Percentiles rank a stretch among this genome's conserved stretches.
These are phyloP conservation scores for Agelaius phoeniceus DNA, from an alignment of 2,113 vertebrate genomes.

Conservation along the genomic window DNA sequence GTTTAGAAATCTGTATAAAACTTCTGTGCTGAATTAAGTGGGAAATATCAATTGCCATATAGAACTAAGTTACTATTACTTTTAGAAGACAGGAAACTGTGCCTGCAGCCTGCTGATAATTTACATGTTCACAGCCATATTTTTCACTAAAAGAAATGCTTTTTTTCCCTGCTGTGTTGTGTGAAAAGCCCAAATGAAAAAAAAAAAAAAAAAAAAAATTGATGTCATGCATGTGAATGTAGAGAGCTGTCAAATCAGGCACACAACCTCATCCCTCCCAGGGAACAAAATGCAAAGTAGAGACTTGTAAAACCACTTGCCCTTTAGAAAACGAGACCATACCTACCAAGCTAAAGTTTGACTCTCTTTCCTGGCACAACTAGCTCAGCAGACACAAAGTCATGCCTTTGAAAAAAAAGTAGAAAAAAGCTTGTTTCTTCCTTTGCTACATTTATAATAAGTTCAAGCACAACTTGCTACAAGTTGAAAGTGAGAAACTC, in stretches of 20 bases:
- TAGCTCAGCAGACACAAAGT: not conserved
- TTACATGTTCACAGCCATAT: not conserved
- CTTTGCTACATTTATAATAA: not conserved
- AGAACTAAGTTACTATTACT: not conserved
- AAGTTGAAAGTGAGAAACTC: not conserved
- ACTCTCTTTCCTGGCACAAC: not conserved
- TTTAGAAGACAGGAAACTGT: not conserved
- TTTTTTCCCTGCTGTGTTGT: not conserved
- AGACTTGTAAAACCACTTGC: not conserved
- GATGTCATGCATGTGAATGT: not conserved
- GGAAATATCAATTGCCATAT: not conserved
- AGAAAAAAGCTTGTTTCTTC: not conserved
- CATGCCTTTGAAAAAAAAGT: not conserved
- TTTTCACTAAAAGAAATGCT: not conserved
- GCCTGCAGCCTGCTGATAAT: not conserved
- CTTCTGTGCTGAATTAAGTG: not conserved
- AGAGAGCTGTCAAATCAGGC: not conserved
- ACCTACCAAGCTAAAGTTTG: not conserved
- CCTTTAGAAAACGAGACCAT: not conserved
- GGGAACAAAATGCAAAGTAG: not conserved
- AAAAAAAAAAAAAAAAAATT: not conserved
- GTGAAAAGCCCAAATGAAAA: not conserved
- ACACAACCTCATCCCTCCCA: rapidly evolving
- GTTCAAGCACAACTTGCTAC: not conserved
- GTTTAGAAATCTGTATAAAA: not conserved